Percentiles rank a stretch among this genome's conserved stretches.
Conservation (phyloP, 1,140 invertebrate species). For the Macrotrachela quadricornifera region DNA sequence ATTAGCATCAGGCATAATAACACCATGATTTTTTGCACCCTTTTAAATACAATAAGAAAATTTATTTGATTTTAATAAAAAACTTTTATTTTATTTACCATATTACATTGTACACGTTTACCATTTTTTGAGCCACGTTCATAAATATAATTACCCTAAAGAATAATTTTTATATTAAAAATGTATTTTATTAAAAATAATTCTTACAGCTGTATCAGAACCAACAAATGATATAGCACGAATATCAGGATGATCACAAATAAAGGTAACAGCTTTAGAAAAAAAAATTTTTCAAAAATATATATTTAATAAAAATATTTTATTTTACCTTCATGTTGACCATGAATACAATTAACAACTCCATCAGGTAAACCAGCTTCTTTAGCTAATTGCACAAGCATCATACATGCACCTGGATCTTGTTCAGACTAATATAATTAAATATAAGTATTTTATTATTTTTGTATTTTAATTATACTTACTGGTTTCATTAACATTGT, state of each 20-base stretch:
- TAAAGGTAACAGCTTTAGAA: slow-evolving; percentile 61
- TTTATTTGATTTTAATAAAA: too few relatives aligned
- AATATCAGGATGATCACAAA: slow-evolving; percentile 85
- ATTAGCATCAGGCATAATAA: slow-evolving; percentile 87
- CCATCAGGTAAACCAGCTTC: slow-evolving; percentile 81
- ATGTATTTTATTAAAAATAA: too few relatives aligned
- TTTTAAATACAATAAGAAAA: too few relatives aligned
- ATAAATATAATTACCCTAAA: slow-evolving; percentile 80
- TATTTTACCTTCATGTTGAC: slow-evolving; percentile 41
- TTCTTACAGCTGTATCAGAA: slow-evolving; percentile 59
- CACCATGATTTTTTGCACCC: slow-evolving; percentile 93
- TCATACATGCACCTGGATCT: slow-evolving; percentile 82
- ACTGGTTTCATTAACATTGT: slow-evolving; percentile 49
- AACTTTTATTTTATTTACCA: slow-evolving; percentile 31
- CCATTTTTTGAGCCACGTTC: slow-evolving; percentile 62
- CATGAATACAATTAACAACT: slow-evolving; percentile 84
- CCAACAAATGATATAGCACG: slow-evolving; percentile 95
- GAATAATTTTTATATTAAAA: background rate
- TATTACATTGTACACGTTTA: slow-evolving; percentile 89
- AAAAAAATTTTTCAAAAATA: too few relatives aligned
- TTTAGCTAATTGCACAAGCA: slow-evolving; percentile 63
- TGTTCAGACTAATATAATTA: slow-evolving; percentile 67
- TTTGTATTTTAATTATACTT: too few relatives aligned
- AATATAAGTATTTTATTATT: too few relatives aligned
- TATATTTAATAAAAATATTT: too few relatives aligned